Base-by-base conservation (phyloP, 1,140 invertebrate species). In the Sycophaga agraensis region DNA sequence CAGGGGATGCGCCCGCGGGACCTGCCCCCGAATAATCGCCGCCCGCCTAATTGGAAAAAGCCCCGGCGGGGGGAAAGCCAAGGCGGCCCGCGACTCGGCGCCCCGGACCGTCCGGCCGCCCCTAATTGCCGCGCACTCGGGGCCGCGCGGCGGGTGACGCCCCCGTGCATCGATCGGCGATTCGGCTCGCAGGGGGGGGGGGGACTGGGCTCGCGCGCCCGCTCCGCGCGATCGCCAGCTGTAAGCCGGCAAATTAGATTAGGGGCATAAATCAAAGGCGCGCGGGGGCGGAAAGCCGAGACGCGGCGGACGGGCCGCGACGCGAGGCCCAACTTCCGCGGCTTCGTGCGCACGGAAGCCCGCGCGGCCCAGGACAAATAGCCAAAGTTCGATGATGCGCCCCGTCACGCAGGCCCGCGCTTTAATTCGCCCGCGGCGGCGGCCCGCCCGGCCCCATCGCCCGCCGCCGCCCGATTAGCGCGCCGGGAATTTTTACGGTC, bases 1-100 rank as follows among this genome's bases (percentile, higher is more conserved):
- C n/a, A n/a, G 75, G 70, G 72, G 66, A 70, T 37, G 22, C 26
- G 70, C 65, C 70, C 55, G 12, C 31, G 26, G n/a, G 21, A 31
- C 40, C 14, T 31, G 24, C 53, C 39, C 39, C 39, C 53, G 37
- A n/a, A n/a, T n/a, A n/a, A n/a, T n/a, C n/a, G n/a, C n/a, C n/a
- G n/a, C n/a, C n/a, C n/a, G n/a, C n/a, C n/a, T n/a, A n/a, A n/a
- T n/a, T 31, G 28, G 28, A 31, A 31, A 31, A 31, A 31, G 28
- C 46, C n/a, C n/a, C n/a, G 11, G 24, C n/a, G 14, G 3, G 48
- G 19, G 35, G 31, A 21, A 14, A 50, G 2, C 14, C 22, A 19
- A 40, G 42, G 17, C 12, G 22, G 48, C 3, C n/a, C n/a, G n/a
- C n/a, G n/a, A n/a, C n/a, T n/a, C n/a, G n/a, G n/a, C n/a, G n/a